Conservation (phyloP, 2,797 vertebrate genomes). For the Fundulus diaphanus region DNA sequence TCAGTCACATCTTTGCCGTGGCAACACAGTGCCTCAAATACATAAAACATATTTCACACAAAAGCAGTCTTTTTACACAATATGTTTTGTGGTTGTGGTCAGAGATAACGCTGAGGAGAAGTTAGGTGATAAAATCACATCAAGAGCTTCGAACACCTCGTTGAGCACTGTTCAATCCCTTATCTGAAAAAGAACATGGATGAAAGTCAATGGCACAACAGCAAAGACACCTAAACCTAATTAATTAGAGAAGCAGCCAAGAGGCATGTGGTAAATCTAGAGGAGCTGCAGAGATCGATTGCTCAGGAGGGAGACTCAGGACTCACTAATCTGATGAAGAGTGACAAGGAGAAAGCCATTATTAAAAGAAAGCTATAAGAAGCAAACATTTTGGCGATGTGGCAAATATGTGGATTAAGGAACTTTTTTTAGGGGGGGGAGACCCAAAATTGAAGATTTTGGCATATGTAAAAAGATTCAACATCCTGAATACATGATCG, state of each 20-base stretch:
- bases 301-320: too few species aligned
- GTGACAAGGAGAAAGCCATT: neutral
- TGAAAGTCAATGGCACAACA: too few species aligned
- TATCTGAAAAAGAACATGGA: neutral
- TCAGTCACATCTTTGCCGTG: slow-evolving; percentile 23
- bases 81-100: neutral
- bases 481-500: too few species aligned
- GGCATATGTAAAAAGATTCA: too few species aligned
- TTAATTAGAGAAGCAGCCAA: too few species aligned
- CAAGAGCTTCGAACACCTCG: neutral
- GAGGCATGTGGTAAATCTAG: too few species aligned
- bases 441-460: too few species aligned
- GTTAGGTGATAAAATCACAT: neutral
- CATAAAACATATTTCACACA: neutral
- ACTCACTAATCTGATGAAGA: neutral
- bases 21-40: slow-evolving; percentile 7
- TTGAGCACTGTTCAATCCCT: neutral
- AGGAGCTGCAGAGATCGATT: too few species aligned
- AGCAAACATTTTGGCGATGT: neutral
- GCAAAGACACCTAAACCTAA: too few species aligned
- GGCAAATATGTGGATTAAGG: neutral
- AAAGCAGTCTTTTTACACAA: neutral
- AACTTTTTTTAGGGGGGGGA: too few species aligned
- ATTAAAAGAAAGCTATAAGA: neutral
- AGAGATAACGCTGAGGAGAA: neutral